Evolutionary conservation across 2,113 vertebrate species (phyloP).

Genomic region (Tursiops truncatus): DNA sequence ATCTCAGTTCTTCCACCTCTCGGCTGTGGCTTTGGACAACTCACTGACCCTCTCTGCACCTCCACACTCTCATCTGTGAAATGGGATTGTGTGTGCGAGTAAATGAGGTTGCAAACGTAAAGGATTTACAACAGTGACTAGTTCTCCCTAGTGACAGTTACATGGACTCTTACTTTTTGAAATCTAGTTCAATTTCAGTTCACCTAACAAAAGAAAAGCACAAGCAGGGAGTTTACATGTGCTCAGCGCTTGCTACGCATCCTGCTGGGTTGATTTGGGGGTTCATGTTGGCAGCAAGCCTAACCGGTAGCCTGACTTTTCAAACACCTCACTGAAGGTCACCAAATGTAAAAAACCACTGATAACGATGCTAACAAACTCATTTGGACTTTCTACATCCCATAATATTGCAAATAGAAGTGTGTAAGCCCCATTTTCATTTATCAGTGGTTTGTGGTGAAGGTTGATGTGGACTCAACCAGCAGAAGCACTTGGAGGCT

Average conservation of each 20-base stretch:
- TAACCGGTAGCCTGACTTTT: not conserved
- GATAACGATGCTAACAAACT: not conserved
- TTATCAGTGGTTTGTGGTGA: not conserved
- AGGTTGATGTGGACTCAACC: not conserved
- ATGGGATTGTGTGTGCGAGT: not conserved
- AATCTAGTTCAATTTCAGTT: constrained; percentile 22
- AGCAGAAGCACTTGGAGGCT: not conserved
- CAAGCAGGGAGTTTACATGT: not conserved
- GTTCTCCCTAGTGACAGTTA: not conserved
- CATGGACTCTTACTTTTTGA: not conserved
- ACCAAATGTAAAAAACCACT: not conserved
- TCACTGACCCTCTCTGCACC: not conserved
- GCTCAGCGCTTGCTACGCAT: not conserved
- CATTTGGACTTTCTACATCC: not conserved
- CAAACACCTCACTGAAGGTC: not conserved
- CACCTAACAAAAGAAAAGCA: not conserved
- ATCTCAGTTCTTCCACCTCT: not conserved
- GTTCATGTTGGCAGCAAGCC: not conserved
- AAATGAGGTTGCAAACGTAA: not conserved
- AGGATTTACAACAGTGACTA: not conserved
- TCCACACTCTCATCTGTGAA: not conserved
- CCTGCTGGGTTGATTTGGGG: not conserved
- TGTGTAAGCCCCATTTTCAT: not conserved
- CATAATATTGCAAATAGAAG: not conserved
- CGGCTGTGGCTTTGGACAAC: not conserved